Evolutionary conservation across 2,888 invertebrate species (phyloP).

Genomic region (Euclidia mi): DNA sequence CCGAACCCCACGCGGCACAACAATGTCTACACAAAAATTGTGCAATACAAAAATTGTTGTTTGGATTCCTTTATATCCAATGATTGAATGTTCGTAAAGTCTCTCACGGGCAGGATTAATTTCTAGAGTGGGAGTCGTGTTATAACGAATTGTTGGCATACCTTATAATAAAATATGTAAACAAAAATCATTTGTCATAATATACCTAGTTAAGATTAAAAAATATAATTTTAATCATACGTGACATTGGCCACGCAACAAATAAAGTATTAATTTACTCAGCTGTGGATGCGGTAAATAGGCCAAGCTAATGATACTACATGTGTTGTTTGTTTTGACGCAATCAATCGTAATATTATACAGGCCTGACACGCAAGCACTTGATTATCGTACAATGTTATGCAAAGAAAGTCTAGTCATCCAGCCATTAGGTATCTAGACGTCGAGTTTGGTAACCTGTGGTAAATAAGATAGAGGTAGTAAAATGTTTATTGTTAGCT

Average conservation of each 20-base stretch:
- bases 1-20: too few relatives aligned
- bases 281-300: conserved; percentile 48
- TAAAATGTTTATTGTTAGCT: not conserved
- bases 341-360: conserved; percentile 27
- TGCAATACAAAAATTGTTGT: too few relatives aligned
- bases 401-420: conserved; percentile 13
- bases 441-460: conserved; percentile 6
- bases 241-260: conserved; percentile 27
- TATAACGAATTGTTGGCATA: too few relatives aligned
- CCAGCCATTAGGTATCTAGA: conserved; percentile 15
- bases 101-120: too few relatives aligned
- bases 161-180: too few relatives aligned
- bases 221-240: conserved; percentile 20
- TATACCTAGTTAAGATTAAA: not conserved
- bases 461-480: conserved; percentile 2
- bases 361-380: conserved; percentile 14
- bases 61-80: too few relatives aligned
- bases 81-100: too few relatives aligned
- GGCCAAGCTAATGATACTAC: conserved; percentile 42
- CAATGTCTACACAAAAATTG: too few relatives aligned
- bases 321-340: conserved; percentile 47
- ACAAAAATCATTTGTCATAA: not conserved
- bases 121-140: too few relatives aligned
- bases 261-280: conserved; percentile 41
- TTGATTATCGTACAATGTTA: conserved; percentile 14